Base-by-base conservation (phyloP, 1,140 invertebrate species). In the Atta colombica region DNA sequence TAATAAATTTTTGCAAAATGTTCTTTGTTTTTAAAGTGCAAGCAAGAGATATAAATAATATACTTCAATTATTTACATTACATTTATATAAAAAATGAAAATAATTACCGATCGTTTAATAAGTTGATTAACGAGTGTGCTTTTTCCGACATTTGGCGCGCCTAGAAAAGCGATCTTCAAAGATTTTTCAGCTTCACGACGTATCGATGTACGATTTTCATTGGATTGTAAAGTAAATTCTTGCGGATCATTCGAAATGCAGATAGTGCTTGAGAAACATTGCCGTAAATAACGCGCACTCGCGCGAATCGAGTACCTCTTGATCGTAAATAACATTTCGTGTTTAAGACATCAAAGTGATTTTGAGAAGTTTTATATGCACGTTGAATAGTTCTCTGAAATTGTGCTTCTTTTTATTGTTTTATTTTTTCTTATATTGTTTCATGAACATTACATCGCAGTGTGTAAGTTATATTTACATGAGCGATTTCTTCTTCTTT, bases 61-160 rank as follows among this genome's bases (percentile, higher is more conserved):
- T 16, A 28, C 4, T 8, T 71, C 28, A 58, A 7, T 45, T 45
- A 45, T 10, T 45, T 45, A 12, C 3, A 45, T 45, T 45, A 12
- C 3, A 45, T 31, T 51, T 21, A 31, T 35, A 58, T 25, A 80
- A 49, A 25, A 39, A 39, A 12, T 45, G 69, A 77, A 87, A 21
- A 81, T 61, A 53, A 53, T 72, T 96, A 98, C 98, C 93, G 97
- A 97, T 95, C 98, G 96, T 66, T 97, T 96, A 58, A 98, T 96
- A 35, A 99, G 96, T 92, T 97, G 96, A 96, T 99, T 99, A 51
- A 99, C 97, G 3, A 99, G 95, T 1, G 99, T 99, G 95, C 98
- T 99, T 95, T 99, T 99, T 61, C 99, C 99, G 85, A 97, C 97
- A 96, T 99, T 99, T 25, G 99, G 99, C 18, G 97, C 95, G 12